Conservation (phyloP, 2,888 invertebrate species). For the Schizaphis graminum region DNA sequence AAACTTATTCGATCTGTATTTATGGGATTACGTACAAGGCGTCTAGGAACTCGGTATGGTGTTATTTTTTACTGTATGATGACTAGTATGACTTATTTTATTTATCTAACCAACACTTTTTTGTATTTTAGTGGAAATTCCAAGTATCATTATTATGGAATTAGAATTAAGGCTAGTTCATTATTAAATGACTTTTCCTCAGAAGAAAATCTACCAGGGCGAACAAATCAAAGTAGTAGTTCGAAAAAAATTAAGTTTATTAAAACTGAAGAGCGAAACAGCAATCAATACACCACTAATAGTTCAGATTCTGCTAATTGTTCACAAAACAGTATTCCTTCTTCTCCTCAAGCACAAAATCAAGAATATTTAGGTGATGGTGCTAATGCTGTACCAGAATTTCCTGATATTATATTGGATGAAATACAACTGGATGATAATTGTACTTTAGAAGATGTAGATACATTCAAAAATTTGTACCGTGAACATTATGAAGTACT, state of each 20-base stretch:
- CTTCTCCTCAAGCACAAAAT: constrained; percentile 70
- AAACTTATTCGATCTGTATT: constrained; percentile 99
- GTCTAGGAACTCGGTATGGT: constrained; percentile 89
- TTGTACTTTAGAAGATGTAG: constrained; percentile 82
- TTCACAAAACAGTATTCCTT: constrained; percentile 63
- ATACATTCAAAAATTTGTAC: constrained; percentile 84
- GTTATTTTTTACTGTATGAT: constrained; percentile 35
- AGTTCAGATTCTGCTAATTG: constrained; percentile 64
- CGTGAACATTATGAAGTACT: constrained; percentile 87
- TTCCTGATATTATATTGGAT: constrained; percentile 81
- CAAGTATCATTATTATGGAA: constrained; percentile 99
- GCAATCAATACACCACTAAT: constrained; percentile 54
- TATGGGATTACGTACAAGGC: constrained; percentile 91
- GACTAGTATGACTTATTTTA: neutral
- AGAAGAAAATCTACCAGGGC: constrained; percentile 70
- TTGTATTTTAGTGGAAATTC: constrained; percentile 85
- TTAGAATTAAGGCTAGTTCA: constrained; percentile 92
- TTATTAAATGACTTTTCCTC: constrained; percentile 75
- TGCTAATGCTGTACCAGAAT: constrained; percentile 82
- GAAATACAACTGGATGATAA: constrained; percentile 79
- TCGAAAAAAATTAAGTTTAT: constrained; percentile 65
- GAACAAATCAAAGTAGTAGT: constrained; percentile 65
- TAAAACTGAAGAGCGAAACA: constrained; percentile 64
- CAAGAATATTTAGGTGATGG: constrained; percentile 88
- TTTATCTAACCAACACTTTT: constrained; percentile 23